Base-by-base conservation (phyloP, 2,888 invertebrate genomes). In the Zygaena filipendulae region DNA sequence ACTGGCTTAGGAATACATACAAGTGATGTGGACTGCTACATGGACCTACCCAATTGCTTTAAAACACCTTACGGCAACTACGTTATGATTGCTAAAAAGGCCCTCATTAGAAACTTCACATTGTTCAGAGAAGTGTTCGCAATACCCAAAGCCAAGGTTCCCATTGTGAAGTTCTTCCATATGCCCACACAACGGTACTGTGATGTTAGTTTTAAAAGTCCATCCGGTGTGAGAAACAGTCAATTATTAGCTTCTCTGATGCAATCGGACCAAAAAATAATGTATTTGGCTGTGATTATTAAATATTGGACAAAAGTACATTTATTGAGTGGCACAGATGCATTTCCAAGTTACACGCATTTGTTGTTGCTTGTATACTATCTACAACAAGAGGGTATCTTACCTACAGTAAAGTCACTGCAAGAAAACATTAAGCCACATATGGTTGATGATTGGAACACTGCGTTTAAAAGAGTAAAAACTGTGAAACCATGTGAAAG, bases 231-330 rank as follows among this genome's bases (percentile, higher is more conserved):
- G 0, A 69, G 82, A 30, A 92, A 92, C 46, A 88, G 86, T 35
- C 53, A 79, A 29, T 68, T 91, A 23, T 80, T 92, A 11, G 68
- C 68, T 5, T 82, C 82, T 38, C 71, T 86, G 23, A 49, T 88
- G 7, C 51, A 58, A 3, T 47, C 80, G 1, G 87, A 91, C 45
- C 33, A 36, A 0, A 77, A 86, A 34, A 58, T 88, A 0, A 67
- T 79, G 18, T 75, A 82, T 0, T 48, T 88, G 0, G 80, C 88
- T 47, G 50, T 89, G 22, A 57, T 90, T n/a, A 54, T 92, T 0
- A 91, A 91, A 52, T 87, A 86, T 46, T 92, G 91, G 91, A 85
- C 84, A 0, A 88, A 85, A 52, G 66, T 81, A 3, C 80, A 84
- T 31, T 68, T 79, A 4, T 53, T 91, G 2, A 74, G 83, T 0